phyloP scores from a whole-genome alignment of 2,888 invertebrate genomes.

The Blastobasis lacticolella region DNA sequence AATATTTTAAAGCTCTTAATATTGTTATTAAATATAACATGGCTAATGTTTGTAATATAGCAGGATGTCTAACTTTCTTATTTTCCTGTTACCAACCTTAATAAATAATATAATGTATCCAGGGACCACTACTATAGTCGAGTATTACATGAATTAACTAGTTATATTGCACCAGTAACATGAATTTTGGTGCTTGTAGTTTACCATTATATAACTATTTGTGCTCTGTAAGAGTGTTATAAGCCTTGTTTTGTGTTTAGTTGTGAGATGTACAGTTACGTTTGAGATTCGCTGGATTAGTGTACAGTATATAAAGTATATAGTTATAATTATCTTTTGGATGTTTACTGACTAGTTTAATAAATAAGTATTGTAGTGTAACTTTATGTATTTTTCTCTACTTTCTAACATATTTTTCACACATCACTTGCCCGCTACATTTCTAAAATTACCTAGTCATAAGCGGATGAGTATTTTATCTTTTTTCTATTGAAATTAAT shows the following conservation, averaged over 20 bases:
- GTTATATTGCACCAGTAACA: background rate
- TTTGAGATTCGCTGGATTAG: constrained; percentile 62
- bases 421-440: constrained; percentile 44
- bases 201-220: constrained; percentile 1
- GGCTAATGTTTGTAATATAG: no score
- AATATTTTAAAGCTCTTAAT: no score
- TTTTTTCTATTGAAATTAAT: constrained; percentile 6
- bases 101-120: no score
- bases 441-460: constrained; percentile 60
- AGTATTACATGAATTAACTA: no score
- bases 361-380: constrained; percentile 1
- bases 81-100: no score
- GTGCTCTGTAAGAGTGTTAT: constrained; percentile 13
- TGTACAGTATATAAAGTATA: constrained; percentile 39
- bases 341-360: constrained; percentile 13
- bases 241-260: constrained; percentile 8
- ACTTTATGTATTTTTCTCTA: background rate
- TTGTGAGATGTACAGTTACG: constrained; percentile 68
- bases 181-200: constrained; percentile 11
- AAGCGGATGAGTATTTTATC: constrained; percentile 34
- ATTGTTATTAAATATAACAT: no score
- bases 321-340: constrained; percentile 11
- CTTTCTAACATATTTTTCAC: background rate
- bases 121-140: no score
- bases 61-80: no score